Evolutionary conservation across 1,140 invertebrate species (phyloP).

Genomic region (Brachionus koreanus): DNA sequence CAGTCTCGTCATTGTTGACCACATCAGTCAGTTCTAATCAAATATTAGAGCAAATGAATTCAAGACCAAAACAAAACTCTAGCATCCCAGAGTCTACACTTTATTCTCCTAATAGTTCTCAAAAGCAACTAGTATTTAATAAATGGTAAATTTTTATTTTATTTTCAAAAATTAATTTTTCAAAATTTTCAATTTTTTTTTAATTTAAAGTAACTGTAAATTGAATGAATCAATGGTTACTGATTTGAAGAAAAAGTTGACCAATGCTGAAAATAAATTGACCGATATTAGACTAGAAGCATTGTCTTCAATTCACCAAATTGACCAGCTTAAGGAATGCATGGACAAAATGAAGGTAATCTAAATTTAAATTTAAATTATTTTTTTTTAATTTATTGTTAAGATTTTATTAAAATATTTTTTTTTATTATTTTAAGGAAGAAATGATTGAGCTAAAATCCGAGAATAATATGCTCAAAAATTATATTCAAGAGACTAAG

Average conservation of each 20-base stretch:
- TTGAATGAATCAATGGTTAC: constrained; percentile 64
- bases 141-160: background rate
- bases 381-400: constrained; percentile 50
- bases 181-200: background rate
- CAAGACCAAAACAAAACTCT: background rate
- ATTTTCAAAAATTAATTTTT: background rate
- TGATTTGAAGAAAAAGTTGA: constrained; percentile 81
- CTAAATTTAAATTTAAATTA: constrained; percentile 58
- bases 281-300: constrained; percentile 93
- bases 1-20: constrained; percentile 28
- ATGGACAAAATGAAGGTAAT: constrained; percentile 81
- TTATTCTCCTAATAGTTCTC: background rate
- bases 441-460: constrained; percentile 75
- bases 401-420: constrained; percentile 22
- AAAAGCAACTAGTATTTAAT: background rate
- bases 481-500: constrained; percentile 9
- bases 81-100: background rate
- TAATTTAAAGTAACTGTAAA: constrained; percentile 36
- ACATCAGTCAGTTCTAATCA: constrained; percentile 28
- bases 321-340: constrained; percentile 90
- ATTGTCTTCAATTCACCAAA: constrained; percentile 87
- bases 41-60: constrained; percentile 24
- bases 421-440: constrained; percentile 65
- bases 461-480: constrained; percentile 1
- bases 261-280: constrained; percentile 90